Conservation (phyloP, 2,888 invertebrate species). For the Priocnemis perturbator region DNA sequence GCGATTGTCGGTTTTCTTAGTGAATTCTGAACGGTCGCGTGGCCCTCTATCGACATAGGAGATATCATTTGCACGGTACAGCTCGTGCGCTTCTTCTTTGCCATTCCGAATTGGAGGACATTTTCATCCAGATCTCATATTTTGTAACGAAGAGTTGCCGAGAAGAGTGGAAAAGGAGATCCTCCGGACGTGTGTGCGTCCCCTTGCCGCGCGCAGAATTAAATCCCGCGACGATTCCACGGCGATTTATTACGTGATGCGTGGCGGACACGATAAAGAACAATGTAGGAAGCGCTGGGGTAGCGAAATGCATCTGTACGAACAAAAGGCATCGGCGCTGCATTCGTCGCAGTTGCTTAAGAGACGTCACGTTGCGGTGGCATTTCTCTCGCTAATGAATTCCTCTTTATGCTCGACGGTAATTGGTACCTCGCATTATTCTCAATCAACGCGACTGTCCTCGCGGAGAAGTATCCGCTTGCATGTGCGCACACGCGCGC, state of each 20-base stretch:
- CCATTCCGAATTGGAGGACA: too few relatives aligned
- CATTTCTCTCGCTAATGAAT: conserved; percentile 54
- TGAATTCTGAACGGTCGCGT: too few relatives aligned
- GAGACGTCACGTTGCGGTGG: conserved; percentile 31
- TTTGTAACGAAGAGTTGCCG: too few relatives aligned
- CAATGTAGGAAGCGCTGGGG: conserved; percentile 17
- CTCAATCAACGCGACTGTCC: conserved; percentile 55
- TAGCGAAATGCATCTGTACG: conserved; percentile 31
- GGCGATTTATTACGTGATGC: conserved; percentile 1
- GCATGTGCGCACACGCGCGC: not conserved
- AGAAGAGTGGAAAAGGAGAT: not conserved
- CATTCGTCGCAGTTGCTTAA: conserved; percentile 26
- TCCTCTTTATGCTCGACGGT: conserved; percentile 53
- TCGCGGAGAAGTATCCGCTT: conserved; percentile 22
- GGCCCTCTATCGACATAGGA: too few relatives aligned
- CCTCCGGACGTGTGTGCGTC: too few relatives aligned
- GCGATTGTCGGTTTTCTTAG: too few relatives aligned
- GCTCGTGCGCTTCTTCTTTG: too few relatives aligned
- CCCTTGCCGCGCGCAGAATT: not conserved
- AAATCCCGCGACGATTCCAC: conserved; percentile 2
- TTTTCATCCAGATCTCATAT: too few relatives aligned
- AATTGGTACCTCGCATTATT: conserved; percentile 60
- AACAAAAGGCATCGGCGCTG: conserved; percentile 44
- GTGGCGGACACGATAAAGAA: conserved; percentile 21
- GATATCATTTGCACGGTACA: too few relatives aligned